phyloP scores from a whole-genome alignment of 2,113 vertebrate genomes.

The Scophthalmus maximus region DNA sequence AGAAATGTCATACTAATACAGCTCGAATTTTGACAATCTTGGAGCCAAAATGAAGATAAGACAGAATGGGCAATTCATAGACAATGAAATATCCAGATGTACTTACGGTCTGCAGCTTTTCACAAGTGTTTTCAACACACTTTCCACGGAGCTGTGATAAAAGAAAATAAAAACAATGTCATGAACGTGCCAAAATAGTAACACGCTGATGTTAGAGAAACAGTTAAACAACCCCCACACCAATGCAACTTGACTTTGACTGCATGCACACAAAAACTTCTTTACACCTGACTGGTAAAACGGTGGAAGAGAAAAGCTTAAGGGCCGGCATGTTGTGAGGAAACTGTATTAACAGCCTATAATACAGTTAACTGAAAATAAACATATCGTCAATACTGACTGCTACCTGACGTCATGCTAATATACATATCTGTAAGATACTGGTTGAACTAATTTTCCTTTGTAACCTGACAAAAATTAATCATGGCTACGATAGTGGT shows the following conservation, averaged over 20 bases:
- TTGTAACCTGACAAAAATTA: conserved; percentile 3
- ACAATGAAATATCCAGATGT: conserved; percentile 7
- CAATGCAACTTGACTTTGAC: conserved; percentile 76
- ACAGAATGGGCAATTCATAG: not conserved
- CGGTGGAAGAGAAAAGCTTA: conserved; percentile 17
- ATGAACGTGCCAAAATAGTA: conserved; percentile 5
- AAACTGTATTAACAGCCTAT: not conserved
- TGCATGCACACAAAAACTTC: conserved; percentile 80
- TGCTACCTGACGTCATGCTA: not conserved
- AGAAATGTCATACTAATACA: not conserved
- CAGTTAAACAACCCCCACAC: conserved; percentile 60
- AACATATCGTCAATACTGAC: not conserved
- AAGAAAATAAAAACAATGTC: conserved; percentile 21
- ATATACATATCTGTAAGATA: not conserved
- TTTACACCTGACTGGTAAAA: conserved; percentile 50
- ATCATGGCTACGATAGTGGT: not conserved
- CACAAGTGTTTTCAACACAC: conserved; percentile 94
- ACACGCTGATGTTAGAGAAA: conserved; percentile 40
- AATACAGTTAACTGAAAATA: not conserved
- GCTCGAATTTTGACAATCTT: not conserved
- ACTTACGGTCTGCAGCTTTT: conserved; percentile 99
- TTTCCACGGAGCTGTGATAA: conserved; percentile 91
- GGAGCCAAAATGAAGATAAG: not conserved
- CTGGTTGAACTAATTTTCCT: not conserved
- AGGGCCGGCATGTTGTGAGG: conserved; percentile 4